These are phyloP conservation scores for Ciconia boyciana DNA, from an alignment of 2,113 vertebrate species.

Conservation along the genomic window DNA sequence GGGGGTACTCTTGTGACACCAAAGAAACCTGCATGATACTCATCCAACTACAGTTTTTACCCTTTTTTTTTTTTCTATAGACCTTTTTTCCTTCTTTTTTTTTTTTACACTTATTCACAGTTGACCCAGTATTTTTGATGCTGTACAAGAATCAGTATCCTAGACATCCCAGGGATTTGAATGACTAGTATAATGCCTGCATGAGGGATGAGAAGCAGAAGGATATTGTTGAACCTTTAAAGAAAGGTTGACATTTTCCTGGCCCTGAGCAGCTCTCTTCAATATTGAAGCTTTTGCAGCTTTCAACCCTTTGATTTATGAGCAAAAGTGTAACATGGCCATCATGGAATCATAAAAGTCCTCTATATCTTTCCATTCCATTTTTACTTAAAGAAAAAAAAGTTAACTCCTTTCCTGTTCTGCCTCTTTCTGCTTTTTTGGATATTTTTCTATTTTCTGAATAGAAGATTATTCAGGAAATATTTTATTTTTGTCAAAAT, in stretches of 20 bases:
- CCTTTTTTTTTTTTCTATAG: background rate
- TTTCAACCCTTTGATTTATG: conserved; percentile 69
- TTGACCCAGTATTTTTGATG: conserved; percentile 68
- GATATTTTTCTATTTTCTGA: background rate
- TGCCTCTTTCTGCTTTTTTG: background rate
- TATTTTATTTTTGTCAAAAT: background rate
- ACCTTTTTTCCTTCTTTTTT: background rate
- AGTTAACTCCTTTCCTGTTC: conserved; percentile 8
- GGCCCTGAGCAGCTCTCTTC: conserved; percentile 63
- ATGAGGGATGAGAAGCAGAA: conserved; percentile 67
- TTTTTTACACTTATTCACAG: conserved; percentile 50
- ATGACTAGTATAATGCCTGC: conserved; percentile 64
- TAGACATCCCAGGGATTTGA: conserved; percentile 68
- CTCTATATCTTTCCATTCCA: conserved; percentile 46
- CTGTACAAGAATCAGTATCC: conserved; percentile 40
- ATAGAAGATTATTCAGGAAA: background rate
- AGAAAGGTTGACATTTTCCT: conserved; percentile 71
- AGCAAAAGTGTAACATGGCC: conserved; percentile 56
- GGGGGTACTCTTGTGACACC: background rate
- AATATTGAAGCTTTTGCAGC: conserved; percentile 65
- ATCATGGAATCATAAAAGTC: conserved; percentile 65
- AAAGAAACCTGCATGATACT: conserved; percentile 5
- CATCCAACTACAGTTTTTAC: background rate
- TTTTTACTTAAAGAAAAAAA: conserved; percentile 52
- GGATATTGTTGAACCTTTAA: conserved; percentile 68